Conservation (phyloP, 2,113 vertebrate species). For the Prunella fulvescens region DNA sequence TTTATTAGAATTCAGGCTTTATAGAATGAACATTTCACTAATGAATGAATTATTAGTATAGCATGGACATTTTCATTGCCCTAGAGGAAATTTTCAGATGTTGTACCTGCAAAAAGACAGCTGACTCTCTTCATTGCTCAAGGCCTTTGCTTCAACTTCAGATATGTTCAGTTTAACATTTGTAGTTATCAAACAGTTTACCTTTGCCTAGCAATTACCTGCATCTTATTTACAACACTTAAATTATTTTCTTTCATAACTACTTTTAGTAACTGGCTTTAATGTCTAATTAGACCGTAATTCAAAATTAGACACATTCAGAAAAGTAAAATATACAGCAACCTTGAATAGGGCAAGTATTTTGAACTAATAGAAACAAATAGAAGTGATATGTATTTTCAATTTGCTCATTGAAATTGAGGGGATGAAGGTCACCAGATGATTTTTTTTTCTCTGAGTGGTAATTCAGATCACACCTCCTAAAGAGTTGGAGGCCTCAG, state of each 20-base stretch:
- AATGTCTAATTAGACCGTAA: slow-evolving; percentile 47
- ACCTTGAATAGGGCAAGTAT: slow-evolving; percentile 29
- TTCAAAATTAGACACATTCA: not conserved
- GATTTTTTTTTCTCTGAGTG: not conserved
- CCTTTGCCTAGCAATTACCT: not conserved
- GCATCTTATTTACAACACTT: not conserved
- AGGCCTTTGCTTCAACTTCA: not conserved
- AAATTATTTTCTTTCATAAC: not conserved
- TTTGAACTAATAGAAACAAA: slow-evolving; percentile 55
- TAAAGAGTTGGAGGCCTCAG: not conserved
- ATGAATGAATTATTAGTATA: not conserved
- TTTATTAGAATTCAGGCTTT: not conserved
- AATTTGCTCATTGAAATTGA: slow-evolving; percentile 47
- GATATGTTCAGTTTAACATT: not conserved
- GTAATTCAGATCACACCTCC: not conserved
- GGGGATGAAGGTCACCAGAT: slow-evolving; percentile 14
- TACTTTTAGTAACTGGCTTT: slow-evolving; percentile 7
- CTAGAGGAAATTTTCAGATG: not conserved
- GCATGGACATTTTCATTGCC: not conserved
- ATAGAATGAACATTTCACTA: not conserved
- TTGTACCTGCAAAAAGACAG: not conserved
- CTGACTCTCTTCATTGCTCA: not conserved
- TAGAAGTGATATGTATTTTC: slow-evolving; percentile 40
- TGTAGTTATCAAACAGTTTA: not conserved
- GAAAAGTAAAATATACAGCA: slow-evolving; percentile 8